These are phyloP conservation scores for Andricus grossulariae DNA, from an alignment of 1,140 invertebrate genomes.

Conservation along the genomic window DNA sequence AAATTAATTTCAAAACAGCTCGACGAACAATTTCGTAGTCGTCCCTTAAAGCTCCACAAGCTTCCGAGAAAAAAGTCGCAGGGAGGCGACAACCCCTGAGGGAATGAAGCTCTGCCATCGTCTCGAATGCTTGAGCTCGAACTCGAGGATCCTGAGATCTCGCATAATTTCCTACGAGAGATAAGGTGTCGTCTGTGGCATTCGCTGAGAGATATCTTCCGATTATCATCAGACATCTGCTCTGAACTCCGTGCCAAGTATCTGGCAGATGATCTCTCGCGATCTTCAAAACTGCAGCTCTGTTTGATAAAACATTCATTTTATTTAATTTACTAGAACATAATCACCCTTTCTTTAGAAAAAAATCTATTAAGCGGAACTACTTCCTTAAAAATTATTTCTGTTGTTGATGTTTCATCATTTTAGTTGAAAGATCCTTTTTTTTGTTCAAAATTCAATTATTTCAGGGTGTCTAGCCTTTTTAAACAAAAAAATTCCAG, in stretches of 20 bases:
- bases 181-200: constrained; percentile 72
- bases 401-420: too few relatives aligned
- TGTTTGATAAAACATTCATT: constrained; percentile 54
- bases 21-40: constrained; percentile 96
- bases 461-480: too few relatives aligned
- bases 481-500: too few relatives aligned
- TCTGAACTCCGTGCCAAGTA: constrained; percentile 74
- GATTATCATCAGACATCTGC: constrained; percentile 71
- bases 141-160: constrained; percentile 94
- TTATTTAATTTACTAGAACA: too few relatives aligned
- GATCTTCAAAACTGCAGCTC: constrained; percentile 64
- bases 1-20: constrained; percentile 90
- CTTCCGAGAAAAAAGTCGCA: constrained; percentile 87
- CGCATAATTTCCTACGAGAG: constrained; percentile 86
- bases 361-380: too few relatives aligned
- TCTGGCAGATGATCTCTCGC: constrained; percentile 71
- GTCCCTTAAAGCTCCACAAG: constrained; percentile 89
- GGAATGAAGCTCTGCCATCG: constrained; percentile 86
- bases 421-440: too few relatives aligned
- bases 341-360: too few relatives aligned
- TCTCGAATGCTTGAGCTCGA: constrained; percentile 89
- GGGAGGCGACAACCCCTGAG: constrained; percentile 87
- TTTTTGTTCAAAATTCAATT: too few relatives aligned
- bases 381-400: too few relatives aligned
- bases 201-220: constrained; percentile 68